Percentiles rank a stretch among this genome's conserved stretches.
Conservation (phyloP, 2,797 vertebrate genomes). For the Melanotaenia boesemani region DNA sequence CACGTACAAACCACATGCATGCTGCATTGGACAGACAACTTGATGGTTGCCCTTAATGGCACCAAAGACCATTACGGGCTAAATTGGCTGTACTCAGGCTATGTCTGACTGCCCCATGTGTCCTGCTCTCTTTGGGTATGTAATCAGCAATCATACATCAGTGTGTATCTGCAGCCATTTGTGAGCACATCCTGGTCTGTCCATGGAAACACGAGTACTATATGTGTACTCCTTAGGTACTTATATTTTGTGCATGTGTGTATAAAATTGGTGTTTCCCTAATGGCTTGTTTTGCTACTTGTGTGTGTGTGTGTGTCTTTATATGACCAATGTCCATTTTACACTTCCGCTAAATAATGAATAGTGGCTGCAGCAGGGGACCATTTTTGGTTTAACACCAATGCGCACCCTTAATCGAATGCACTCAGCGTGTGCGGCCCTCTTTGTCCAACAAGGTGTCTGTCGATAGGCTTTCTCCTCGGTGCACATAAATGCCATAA, state of each 20-base stretch:
- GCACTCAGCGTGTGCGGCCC: constrained; percentile 56
- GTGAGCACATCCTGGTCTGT: constrained; percentile 34
- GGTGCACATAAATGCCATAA: constrained; percentile 54
- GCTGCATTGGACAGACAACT: constrained; percentile 64
- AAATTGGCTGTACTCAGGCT: constrained; percentile 83
- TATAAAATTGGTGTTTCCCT: constrained; percentile 48
- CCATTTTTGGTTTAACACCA: constrained; percentile 66
- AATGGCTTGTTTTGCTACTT: constrained; percentile 40
- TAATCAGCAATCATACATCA: constrained; percentile 64
- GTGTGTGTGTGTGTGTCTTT: constrained; percentile 23
- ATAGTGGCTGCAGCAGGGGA: constrained; percentile 55
- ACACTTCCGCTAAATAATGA: constrained; percentile 67
- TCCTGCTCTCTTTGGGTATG: constrained; percentile 64
- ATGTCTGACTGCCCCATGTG: constrained; percentile 70
- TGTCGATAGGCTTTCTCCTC: constrained; percentile 55
- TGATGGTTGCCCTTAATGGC: constrained; percentile 71
- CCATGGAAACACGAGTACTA: constrained; percentile 31
- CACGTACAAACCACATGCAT: constrained; percentile 39
- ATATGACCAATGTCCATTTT: constrained; percentile 61
- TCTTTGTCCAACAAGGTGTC: constrained; percentile 66
- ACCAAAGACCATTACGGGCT: constrained; percentile 77
- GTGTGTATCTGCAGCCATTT: constrained; percentile 45
- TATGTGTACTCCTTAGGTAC: constrained; percentile 39
- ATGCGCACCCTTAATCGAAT: constrained; percentile 65
- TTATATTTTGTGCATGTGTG: constrained; percentile 35